Percentiles rank a stretch among this genome's conserved stretches.
These are phyloP conservation scores for Euura saliciscinereae DNA, from an alignment of 1,140 invertebrate genomes.

Conservation along the genomic window DNA sequence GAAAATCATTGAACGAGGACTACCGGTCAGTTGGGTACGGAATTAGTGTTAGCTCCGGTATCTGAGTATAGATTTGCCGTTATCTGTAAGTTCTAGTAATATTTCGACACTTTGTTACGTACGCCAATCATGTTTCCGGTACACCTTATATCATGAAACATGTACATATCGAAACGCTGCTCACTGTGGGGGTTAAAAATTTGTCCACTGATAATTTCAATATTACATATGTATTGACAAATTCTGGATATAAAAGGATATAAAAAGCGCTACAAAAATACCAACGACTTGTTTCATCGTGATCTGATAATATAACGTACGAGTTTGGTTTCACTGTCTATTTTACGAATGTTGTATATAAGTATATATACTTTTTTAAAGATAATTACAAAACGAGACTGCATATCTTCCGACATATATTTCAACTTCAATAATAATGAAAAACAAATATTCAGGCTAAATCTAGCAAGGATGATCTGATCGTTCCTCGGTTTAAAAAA, in stretches of 20 bases:
- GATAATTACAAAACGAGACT: neutral
- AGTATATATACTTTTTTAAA: neutral
- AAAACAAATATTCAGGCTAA: neutral
- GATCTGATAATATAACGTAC: neutral
- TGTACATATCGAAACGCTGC: neutral
- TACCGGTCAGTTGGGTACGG: no score
- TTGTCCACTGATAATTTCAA: neutral
- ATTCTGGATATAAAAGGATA: neutral
- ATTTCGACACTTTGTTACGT: no score
- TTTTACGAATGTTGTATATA: neutral
- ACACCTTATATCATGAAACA: neutral
- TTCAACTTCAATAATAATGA: neutral
- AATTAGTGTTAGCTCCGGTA: no score
- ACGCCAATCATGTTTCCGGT: neutral
- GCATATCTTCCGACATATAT: neutral
- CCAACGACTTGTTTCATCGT: neutral
- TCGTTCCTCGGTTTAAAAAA: neutral
- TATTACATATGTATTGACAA: neutral
- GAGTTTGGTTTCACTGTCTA: neutral
- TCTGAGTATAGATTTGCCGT: no score
- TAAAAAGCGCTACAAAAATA: slow-evolving; percentile 7
- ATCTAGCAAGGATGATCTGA: neutral
- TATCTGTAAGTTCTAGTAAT: no score
- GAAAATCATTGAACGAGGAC: no score
- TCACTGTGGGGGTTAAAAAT: neutral